Conservation (phyloP, 2,797 vertebrate species). For the Microctenopoma lineatum region DNA sequence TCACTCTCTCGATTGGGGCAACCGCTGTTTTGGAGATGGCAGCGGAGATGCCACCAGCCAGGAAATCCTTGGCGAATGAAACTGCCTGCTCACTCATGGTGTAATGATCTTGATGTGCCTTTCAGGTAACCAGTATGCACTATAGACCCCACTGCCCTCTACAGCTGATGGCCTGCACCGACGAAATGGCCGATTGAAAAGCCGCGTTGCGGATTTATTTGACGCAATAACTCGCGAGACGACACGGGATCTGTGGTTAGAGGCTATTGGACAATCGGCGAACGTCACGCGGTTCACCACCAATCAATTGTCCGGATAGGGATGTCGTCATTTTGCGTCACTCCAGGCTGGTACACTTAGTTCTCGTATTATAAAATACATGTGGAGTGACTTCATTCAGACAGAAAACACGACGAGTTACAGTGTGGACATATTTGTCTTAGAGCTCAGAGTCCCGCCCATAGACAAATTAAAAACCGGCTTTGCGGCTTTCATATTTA, state of each 20-base stretch:
- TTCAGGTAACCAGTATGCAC: slow-evolving; percentile 64
- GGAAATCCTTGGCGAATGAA: slow-evolving; percentile 82
- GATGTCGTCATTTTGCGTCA: slow-evolving; percentile 31
- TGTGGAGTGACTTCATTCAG: slow-evolving; percentile 32
- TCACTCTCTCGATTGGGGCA: slow-evolving; percentile 83
- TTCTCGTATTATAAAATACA: slow-evolving; percentile 29
- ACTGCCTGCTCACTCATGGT: slow-evolving; percentile 76
- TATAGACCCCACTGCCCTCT: slow-evolving; percentile 61
- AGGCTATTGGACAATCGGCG: not conserved
- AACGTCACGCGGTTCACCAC: not conserved
- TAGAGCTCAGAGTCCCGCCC: not conserved
- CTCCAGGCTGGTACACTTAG: not conserved
- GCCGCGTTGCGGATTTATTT: slow-evolving; percentile 65
- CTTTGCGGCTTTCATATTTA: not conserved
- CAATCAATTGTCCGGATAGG: slow-evolving; percentile 23
- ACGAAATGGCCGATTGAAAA: slow-evolving; percentile 81
- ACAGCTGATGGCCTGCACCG: slow-evolving; percentile 64
- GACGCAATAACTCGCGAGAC: slow-evolving; percentile 63
- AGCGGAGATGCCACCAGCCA: slow-evolving; percentile 82
- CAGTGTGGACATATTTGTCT: not conserved
- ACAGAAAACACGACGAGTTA: not conserved
- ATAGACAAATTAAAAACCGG: not conserved
- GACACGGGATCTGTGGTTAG: slow-evolving; percentile 43
- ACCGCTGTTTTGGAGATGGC: slow-evolving; percentile 84
- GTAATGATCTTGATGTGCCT: slow-evolving; percentile 57